Conservation (phyloP, 2,888 invertebrate genomes). For the Sthenelais limicola region DNA sequence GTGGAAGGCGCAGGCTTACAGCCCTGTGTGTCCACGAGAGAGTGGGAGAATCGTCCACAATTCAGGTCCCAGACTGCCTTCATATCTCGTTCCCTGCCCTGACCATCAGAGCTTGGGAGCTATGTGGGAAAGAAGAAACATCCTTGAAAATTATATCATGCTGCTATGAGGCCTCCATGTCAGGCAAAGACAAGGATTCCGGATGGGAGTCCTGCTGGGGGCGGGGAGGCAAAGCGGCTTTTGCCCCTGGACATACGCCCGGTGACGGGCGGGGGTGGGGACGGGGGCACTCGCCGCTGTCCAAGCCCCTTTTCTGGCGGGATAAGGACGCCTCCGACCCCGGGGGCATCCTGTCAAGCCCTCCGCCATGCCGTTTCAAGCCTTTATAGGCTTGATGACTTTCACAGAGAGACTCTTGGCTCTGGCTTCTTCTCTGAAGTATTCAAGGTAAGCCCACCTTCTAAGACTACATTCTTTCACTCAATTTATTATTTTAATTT, state of each 20-base stretch:
- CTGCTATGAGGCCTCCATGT: slow-evolving; percentile 33
- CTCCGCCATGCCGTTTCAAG: slow-evolving; percentile 92
- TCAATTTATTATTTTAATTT: too few species aligned
- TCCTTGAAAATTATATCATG: not conserved
- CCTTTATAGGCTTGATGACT: slow-evolving; percentile 93
- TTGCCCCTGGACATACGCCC: slow-evolving; percentile 30
- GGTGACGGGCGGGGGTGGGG: not conserved
- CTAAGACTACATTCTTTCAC: too few species aligned
- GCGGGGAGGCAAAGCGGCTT: slow-evolving; percentile 8
- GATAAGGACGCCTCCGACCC: slow-evolving; percentile 19
- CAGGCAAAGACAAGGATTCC: slow-evolving; percentile 32
- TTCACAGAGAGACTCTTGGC: slow-evolving; percentile 92
- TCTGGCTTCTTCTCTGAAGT: slow-evolving; percentile 98
- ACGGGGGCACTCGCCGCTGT: not conserved
- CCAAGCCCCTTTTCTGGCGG: slow-evolving; percentile 12
- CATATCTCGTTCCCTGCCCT: not conserved
- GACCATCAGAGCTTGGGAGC: not conserved
- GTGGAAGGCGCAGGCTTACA: not conserved
- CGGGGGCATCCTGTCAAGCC: slow-evolving; percentile 83
- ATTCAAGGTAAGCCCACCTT: slow-evolving; percentile 84
- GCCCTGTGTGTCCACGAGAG: too few species aligned
- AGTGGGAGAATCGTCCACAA: too few species aligned
- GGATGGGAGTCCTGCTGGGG: slow-evolving; percentile 17
- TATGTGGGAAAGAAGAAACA: not conserved
- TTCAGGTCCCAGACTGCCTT: not conserved